phyloP scores from a whole-genome alignment of 2,888 invertebrate species.

The Acanthococcus lagerstroemiae region DNA sequence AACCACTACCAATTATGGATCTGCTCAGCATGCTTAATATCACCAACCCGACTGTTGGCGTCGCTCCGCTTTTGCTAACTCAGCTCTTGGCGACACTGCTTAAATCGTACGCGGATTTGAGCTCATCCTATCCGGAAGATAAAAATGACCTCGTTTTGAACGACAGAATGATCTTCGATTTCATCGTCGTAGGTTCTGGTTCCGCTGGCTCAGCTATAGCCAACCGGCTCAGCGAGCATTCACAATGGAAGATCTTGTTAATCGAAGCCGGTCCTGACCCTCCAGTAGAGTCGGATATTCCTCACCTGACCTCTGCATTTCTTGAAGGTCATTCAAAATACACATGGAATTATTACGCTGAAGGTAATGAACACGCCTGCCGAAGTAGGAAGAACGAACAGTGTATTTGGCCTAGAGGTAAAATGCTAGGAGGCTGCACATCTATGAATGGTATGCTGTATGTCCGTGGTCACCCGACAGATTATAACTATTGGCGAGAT shows the following conservation, averaged over 20 bases:
- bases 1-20: too few species aligned
- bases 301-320: conserved; percentile 43
- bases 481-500: conserved; percentile 54
- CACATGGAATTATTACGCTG: conserved; percentile 44
- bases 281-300: conserved; percentile 44
- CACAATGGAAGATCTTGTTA: conserved; percentile 44
- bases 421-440: conserved; percentile 56
- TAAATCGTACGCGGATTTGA: neutral
- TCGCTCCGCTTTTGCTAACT: neutral
- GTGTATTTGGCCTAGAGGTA: conserved; percentile 51
- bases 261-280: conserved; percentile 46
- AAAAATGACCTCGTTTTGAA: neutral
- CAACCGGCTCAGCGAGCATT: conserved; percentile 44
- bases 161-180: conserved; percentile 38
- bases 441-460: conserved; percentile 56
- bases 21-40: too few species aligned
- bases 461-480: conserved; percentile 51
- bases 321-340: conserved; percentile 37
- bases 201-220: conserved; percentile 49
- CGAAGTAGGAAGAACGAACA: conserved; percentile 31
- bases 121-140: neutral
- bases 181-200: conserved; percentile 48
- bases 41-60: too few species aligned
- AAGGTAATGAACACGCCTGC: conserved; percentile 42
- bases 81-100: conserved; percentile 6